Evolutionary conservation across 1,140 invertebrate genomes (phyloP), one percentile per base, ranked within the genome.

Genomic region (Zaprionus nigranus): DNA sequence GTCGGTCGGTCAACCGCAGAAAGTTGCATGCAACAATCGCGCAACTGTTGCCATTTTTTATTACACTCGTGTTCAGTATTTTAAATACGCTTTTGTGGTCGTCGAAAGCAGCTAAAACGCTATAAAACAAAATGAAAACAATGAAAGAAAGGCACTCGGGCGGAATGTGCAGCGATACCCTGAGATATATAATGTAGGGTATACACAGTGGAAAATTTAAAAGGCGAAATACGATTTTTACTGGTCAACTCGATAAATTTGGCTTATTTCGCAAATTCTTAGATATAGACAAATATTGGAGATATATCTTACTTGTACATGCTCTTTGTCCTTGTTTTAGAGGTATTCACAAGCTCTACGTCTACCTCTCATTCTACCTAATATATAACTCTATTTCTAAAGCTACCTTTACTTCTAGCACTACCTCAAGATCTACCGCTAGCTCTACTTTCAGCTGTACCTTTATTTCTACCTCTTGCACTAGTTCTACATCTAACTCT

Each of bases 11-110:
- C 63, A 63, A 81, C 82, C 82, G 68, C 82, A 86, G 72, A 82
- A 79, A 79, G 75, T 62, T 73, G 75, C 85, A 85, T 85, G 70
- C 68, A 86, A 86, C 82, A 76, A 65, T 62, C 82, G 68, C 82
- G 76, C 78, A 86, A 73, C 82, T 78, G 78, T 79, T 86, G 82
- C 76, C 67, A 86, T 56, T 67, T 76, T 24, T 59, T 51, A 43
- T 60, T 78, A 78, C 75, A 78, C 80, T 82, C 58, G 62, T 75
- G 58, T 75, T 51, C 75, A 82, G 76, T 79, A 79, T 83, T 85
- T 81, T 85, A 75, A 84, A 81, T 81, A 85, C 69, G 74, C 54
- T 81, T 78, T 84, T 84, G 81, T 51, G 67, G 68, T 79, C 17
- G 17, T 26, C 66, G 46, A 51, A 51, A 46, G n/a, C 24, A 26